Conservation (phyloP, 2,888 invertebrate species). For the Catocala fraxini region DNA sequence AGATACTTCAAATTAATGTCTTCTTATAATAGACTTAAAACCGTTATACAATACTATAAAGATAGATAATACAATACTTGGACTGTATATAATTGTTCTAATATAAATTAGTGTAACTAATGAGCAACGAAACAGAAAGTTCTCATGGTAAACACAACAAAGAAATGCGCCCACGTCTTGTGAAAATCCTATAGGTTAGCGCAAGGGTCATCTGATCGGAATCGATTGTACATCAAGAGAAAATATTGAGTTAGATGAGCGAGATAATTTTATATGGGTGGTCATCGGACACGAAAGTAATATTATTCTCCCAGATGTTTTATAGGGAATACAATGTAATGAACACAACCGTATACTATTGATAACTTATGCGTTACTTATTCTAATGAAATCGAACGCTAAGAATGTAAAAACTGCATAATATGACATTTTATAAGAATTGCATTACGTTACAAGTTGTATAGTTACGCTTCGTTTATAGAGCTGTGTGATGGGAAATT, state of each 20-base stretch:
- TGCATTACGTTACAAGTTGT: conserved; percentile 47
- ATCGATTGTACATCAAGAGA: conserved; percentile 76
- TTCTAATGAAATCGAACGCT: conserved; percentile 35
- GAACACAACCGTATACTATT: conserved; percentile 26
- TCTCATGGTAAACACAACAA: conserved; percentile 45
- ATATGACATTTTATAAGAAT: conserved; percentile 42
- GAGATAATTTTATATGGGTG: conserved; percentile 63
- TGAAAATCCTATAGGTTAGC: conserved; percentile 68
- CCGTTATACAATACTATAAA: conserved; percentile 52
- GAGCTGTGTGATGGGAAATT: conserved; percentile 55
- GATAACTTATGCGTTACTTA: conserved; percentile 33
- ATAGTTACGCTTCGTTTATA: conserved; percentile 19
- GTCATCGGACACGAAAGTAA: conserved; percentile 47
- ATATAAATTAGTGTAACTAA: neutral
- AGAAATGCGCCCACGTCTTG: conserved; percentile 56
- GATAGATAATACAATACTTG: conserved; percentile 32
- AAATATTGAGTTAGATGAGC: conserved; percentile 77
- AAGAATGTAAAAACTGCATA: conserved; percentile 35
- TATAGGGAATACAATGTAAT: conserved; percentile 28
- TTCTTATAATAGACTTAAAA: conserved; percentile 54
- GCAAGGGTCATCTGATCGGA: conserved; percentile 74
- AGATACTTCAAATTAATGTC: conserved; percentile 59
- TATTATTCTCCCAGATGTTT: conserved; percentile 41
- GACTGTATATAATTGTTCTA: conserved; percentile 2
- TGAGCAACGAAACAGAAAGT: conserved; percentile 48